Conservation (phyloP, 2,888 invertebrate species). For the Drosophila pseudotakahashii region DNA sequence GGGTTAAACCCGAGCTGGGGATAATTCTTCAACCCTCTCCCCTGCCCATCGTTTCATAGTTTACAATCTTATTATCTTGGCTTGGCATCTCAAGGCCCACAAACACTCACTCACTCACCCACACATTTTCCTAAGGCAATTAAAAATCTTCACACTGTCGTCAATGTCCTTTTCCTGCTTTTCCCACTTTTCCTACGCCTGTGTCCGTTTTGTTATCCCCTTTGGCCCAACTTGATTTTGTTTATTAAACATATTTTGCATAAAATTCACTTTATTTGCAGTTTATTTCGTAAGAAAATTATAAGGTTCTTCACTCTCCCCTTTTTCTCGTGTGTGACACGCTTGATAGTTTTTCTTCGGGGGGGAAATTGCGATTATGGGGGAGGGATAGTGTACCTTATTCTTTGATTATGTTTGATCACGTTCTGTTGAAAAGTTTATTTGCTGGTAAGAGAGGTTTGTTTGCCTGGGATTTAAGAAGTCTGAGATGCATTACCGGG, state of each 20-base stretch:
- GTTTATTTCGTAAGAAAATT: conserved; percentile 76
- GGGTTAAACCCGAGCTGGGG: conserved; percentile 36
- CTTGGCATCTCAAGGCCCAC: conserved; percentile 60
- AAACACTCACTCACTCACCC: background rate
- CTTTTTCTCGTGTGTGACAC: conserved; percentile 3
- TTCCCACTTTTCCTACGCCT: conserved; percentile 45
- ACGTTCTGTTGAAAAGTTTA: conserved; percentile 65
- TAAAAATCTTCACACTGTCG: conserved; percentile 70
- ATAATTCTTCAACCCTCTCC: conserved; percentile 44
- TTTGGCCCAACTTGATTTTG: conserved; percentile 63
- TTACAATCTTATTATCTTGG: conserved; percentile 75
- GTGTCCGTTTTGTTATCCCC: conserved; percentile 31
- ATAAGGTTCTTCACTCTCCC: conserved; percentile 48
- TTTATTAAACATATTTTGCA: conserved; percentile 80
- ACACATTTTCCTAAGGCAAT: conserved; percentile 62
- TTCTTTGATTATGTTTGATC: conserved; percentile 76
- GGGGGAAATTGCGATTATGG: conserved; percentile 14
- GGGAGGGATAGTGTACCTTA: conserved; percentile 49
- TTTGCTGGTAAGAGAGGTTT: conserved; percentile 29
- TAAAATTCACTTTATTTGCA: conserved; percentile 77
- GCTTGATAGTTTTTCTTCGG: conserved; percentile 31
- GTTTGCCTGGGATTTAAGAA: conserved; percentile 24
- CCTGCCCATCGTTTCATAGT: conserved; percentile 56
- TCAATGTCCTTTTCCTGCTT: conserved; percentile 62
- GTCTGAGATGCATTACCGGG: background rate